Conservation (phyloP, 1,140 invertebrate genomes). For the Cheumatopsyche charites region DNA sequence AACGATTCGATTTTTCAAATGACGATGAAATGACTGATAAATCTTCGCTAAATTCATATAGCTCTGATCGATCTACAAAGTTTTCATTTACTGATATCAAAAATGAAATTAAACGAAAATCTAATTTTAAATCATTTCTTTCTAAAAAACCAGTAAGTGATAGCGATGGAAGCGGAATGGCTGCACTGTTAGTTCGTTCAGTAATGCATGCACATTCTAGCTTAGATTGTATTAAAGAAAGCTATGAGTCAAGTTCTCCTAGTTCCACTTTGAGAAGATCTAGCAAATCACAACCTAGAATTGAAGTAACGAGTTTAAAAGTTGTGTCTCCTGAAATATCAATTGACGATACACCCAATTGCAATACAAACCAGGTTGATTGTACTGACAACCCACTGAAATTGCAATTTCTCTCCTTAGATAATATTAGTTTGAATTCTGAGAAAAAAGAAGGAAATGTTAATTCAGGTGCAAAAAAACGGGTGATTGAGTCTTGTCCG, state of each 20-base stretch:
- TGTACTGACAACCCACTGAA: slow-evolving; percentile 20
- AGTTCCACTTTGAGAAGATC: slow-evolving; percentile 55
- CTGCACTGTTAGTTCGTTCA: slow-evolving; percentile 68
- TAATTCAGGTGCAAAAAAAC: slow-evolving; percentile 38
- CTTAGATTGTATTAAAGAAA: slow-evolving; percentile 65
- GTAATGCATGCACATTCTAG: slow-evolving; percentile 67
- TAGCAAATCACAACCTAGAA: slow-evolving; percentile 54
- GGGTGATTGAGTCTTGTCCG: slow-evolving; percentile 56
- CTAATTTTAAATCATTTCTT: slow-evolving; percentile 57
- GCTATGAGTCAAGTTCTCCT: slow-evolving; percentile 60
- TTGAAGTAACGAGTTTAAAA: slow-evolving; percentile 21
- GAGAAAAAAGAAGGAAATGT: slow-evolving; percentile 33
- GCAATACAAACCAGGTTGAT: background rate
- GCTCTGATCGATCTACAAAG: slow-evolving; percentile 55
- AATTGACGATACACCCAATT: background rate
- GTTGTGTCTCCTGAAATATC: slow-evolving; percentile 1
- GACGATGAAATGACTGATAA: slow-evolving; percentile 55
- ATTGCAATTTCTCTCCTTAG: slow-evolving; percentile 38
- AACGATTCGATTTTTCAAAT: background rate
- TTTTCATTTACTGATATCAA: slow-evolving; percentile 54
- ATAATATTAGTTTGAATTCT: slow-evolving; percentile 42
- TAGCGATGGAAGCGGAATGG: slow-evolving; percentile 67
- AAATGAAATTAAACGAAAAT: slow-evolving; percentile 57
- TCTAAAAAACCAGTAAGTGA: slow-evolving; percentile 64
- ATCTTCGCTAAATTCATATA: slow-evolving; percentile 56